A percentile compares a stretch with the other conserved stretches of the same genome.
Evolutionary conservation across 2,888 invertebrate species (phyloP).

Genomic region (Macrophya alboannulata): DNA sequence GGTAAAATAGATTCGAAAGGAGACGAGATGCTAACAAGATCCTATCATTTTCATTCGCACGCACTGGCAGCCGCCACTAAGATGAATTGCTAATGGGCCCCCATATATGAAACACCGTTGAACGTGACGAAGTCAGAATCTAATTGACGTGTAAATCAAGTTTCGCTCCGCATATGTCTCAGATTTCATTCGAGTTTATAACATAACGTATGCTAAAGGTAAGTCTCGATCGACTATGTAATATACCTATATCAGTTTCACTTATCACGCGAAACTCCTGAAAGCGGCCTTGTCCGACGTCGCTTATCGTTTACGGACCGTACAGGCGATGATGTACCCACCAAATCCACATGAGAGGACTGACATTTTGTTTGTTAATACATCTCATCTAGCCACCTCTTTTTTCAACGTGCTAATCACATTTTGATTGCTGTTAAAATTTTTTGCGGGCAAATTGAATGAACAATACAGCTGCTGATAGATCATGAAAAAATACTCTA

Average conservation of each 20-base stretch:
- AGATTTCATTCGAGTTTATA: constrained; percentile 30
- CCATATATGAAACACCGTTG: constrained; percentile 17
- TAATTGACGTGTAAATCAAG: constrained; percentile 17
- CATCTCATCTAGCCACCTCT: not conserved
- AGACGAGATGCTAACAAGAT: constrained; percentile 13
- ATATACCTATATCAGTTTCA: constrained; percentile 3
- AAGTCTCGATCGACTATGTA: constrained; percentile 25
- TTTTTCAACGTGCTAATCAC: not conserved
- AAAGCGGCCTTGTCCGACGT: not conserved
- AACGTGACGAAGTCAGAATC: constrained; percentile 11
- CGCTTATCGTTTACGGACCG: not conserved
- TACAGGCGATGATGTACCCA: not conserved
- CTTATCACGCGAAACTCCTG: not conserved
- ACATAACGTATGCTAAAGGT: not conserved
- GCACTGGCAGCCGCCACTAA: not conserved
- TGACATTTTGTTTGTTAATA: not conserved
- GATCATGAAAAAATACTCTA: not conserved
- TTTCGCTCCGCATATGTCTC: constrained; percentile 35
- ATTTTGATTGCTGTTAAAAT: not conserved
- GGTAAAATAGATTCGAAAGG: constrained; percentile 41
- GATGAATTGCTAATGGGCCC: constrained; percentile 17
- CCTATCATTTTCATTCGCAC: constrained; percentile 29
- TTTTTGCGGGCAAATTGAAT: not conserved
- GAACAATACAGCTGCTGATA: not conserved
- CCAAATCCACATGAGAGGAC: not conserved